A percentile compares a stretch with the other conserved stretches of the same genome.
Conservation (phyloP, 2,113 vertebrate species). For the Saiga tatarica region DNA sequence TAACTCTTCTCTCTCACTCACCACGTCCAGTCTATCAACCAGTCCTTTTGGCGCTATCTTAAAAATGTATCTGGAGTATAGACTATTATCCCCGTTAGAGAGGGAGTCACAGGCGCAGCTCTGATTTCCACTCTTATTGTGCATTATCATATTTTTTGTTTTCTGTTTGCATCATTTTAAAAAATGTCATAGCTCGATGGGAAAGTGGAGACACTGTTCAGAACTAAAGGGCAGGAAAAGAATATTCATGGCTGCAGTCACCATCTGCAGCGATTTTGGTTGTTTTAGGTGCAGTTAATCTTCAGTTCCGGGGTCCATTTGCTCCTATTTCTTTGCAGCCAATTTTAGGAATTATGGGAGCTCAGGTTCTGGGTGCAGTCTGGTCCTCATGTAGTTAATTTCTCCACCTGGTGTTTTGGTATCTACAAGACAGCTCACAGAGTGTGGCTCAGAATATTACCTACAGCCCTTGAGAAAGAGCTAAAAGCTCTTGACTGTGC, state of each 20-base stretch:
- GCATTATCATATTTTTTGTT: background rate
- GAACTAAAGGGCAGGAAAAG: background rate
- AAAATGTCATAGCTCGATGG: background rate
- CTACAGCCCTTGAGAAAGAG: too few relatives aligned
- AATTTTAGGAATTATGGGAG: too few relatives aligned
- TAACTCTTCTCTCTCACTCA: background rate
- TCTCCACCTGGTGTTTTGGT: too few relatives aligned
- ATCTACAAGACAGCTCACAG: too few relatives aligned
- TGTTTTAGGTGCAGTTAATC: too few relatives aligned
- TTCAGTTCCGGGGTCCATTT: too few relatives aligned
- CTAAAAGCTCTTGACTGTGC: too few relatives aligned
- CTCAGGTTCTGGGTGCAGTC: too few relatives aligned
- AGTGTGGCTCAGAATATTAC: too few relatives aligned
- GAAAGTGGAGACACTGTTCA: background rate
- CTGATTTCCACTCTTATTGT: constrained; percentile 15
- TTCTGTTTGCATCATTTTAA: constrained; percentile 3
- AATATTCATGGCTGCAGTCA: background rate
- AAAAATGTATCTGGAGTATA: background rate
- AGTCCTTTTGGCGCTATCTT: background rate
- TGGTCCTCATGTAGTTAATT: too few relatives aligned
- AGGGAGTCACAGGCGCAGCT: background rate
- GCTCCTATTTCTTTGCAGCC: too few relatives aligned
- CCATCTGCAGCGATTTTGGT: too few relatives aligned
- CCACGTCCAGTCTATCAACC: background rate
- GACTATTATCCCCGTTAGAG: background rate